These are phyloP conservation scores for Drosophila melanogaster DNA, from an alignment of 1,140 invertebrate genomes.

Conservation along the genomic window Release_6_plus_ISO1_MT NT_037436.4:22156501-22157000, in stretches of 20 bases:
- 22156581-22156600: constrained; percentile 80
- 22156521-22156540: constrained; percentile 81
- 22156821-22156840: neutral
- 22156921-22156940: constrained; percentile 2
- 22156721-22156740: constrained; percentile 23
- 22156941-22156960: constrained; percentile 13
- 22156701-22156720: constrained; percentile 1
- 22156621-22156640: neutral
- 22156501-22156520: constrained; percentile 81
- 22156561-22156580: constrained; percentile 83
- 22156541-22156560: constrained; percentile 83
- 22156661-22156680: neutral
- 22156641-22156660: constrained; percentile 4
- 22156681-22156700: neutral
- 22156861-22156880: too few species aligned
- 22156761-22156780: constrained; percentile 9
- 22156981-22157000: neutral
- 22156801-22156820: neutral
- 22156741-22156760: neutral
- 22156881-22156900: neutral
- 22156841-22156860: too few species aligned
- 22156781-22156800: constrained; percentile 19
- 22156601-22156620: constrained; percentile 65
- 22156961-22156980: constrained; percentile 2
- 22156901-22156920: neutral